Conservation (phyloP, 1,140 invertebrate species). For the Drosophila truncata region DNA sequence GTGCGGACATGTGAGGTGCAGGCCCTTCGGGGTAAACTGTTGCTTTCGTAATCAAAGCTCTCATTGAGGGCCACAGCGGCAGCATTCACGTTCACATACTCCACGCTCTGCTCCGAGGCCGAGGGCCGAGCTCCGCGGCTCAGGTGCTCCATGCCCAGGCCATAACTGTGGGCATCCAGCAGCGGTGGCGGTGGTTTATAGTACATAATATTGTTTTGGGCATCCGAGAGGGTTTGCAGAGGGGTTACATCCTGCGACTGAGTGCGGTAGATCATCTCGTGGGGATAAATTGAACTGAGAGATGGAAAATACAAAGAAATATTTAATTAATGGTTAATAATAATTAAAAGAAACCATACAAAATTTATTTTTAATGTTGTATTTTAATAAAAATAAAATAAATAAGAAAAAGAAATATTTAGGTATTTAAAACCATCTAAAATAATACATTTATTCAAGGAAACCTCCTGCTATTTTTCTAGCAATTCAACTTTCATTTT, state of each 20-base stretch:
- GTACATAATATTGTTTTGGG: conserved; percentile 79
- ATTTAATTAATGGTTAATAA: background rate
- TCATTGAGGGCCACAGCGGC: conserved; percentile 69
- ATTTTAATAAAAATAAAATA: too few relatives aligned
- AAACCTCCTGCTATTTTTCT: too few relatives aligned
- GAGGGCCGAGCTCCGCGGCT: conserved; percentile 36
- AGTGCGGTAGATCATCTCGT: conserved; percentile 92
- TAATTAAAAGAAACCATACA: too few relatives aligned
- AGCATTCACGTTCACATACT: conserved; percentile 72
- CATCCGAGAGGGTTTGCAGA: conserved; percentile 67
- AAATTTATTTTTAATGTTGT: too few relatives aligned
- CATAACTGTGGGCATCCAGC: conserved; percentile 64
- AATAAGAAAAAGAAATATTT: too few relatives aligned
- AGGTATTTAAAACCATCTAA: too few relatives aligned
- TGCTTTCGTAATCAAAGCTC: conserved; percentile 82
- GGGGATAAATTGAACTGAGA: conserved; percentile 85
- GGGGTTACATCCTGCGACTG: conserved; percentile 90
- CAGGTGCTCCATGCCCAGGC: conserved; percentile 71
- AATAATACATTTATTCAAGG: too few relatives aligned
- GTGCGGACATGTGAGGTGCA: conserved; percentile 74
- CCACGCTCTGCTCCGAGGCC: conserved; percentile 54
- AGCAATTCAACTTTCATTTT: background rate
- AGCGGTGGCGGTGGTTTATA: conserved; percentile 78
- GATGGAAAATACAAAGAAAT: background rate
- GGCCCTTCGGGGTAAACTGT: conserved; percentile 75